A percentile compares a stretch with the other conserved stretches of the same genome.
These are phyloP conservation scores for Acrobasis consociella DNA, from an alignment of 2,888 invertebrate genomes.

Conservation along the genomic window DNA sequence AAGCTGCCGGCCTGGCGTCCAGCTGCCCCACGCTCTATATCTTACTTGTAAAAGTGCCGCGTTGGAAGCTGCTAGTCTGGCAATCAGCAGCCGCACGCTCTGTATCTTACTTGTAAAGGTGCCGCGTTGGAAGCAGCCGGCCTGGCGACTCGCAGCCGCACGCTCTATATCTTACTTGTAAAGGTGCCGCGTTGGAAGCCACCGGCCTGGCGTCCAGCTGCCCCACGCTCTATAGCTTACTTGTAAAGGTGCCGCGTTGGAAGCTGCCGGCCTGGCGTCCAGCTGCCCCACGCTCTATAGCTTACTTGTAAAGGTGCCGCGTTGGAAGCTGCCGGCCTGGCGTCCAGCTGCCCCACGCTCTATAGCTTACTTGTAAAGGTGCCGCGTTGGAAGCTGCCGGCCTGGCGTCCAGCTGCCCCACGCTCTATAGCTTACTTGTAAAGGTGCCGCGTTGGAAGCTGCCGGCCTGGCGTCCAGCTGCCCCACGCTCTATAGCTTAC, in stretches of 20 bases:
- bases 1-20: conserved; percentile 89
- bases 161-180: conserved; percentile 74
- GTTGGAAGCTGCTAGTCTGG: conserved; percentile 84
- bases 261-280: conserved; percentile 89
- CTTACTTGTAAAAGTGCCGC: conserved; percentile 32
- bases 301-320: conserved; percentile 32
- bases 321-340: conserved; percentile 84
- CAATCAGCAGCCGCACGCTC: conserved; percentile 93
- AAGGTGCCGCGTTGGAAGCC: conserved; percentile 35
- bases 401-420: conserved; percentile 92
- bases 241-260: conserved; percentile 35
- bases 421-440: conserved; percentile 74
- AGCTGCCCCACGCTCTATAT: conserved; percentile 89
- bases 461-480: conserved; percentile 94
- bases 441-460: conserved; percentile 35
- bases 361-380: conserved; percentile 26
- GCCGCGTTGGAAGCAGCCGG: conserved; percentile 77
- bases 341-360: conserved; percentile 93
- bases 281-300: conserved; percentile 89
- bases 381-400: conserved; percentile 77
- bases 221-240: conserved; percentile 84
- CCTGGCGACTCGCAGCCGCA: conserved; percentile 92
- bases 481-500: conserved; percentile 84
- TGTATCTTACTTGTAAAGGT: conserved; percentile 26
- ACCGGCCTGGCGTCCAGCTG: conserved; percentile 94